phyloP scores from a whole-genome alignment of 2,888 invertebrate species.

The Cartodere bifasciata region DNA sequence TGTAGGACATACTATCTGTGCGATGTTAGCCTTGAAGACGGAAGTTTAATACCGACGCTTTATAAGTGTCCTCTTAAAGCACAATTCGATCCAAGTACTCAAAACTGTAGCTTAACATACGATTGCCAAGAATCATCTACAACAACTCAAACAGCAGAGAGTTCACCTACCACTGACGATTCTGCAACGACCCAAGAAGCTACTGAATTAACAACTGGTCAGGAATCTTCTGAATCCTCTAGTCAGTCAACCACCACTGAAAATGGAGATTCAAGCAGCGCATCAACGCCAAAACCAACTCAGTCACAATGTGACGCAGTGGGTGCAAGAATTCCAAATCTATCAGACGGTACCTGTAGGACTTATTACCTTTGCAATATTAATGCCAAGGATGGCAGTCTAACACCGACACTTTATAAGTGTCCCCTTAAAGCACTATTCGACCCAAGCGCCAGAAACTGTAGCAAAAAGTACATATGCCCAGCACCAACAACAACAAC shows the following conservation, averaged over 20 bases:
- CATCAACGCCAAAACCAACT: too few species aligned
- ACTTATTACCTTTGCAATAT: conserved; percentile 16
- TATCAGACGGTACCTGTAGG: conserved; percentile 14
- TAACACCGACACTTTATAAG: conserved; percentile 12
- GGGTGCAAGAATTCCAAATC: conserved; percentile 14
- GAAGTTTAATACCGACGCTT: conserved; percentile 7
- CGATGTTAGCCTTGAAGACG: conserved; percentile 1
- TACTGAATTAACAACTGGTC: too few species aligned
- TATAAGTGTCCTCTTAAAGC: conserved; percentile 14
- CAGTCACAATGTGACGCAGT: too few species aligned
- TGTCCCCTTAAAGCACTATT: conserved; percentile 32
- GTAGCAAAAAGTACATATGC: conserved; percentile 25
- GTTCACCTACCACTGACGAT: too few species aligned
- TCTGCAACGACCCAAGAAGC: too few species aligned
- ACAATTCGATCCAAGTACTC: conserved; percentile 13
- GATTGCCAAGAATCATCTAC: conserved; percentile 8
- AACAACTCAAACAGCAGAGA: conserved; percentile 5
- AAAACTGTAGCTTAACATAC: conserved; percentile 8
- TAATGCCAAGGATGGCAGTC: conserved; percentile 11
- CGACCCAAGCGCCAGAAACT: conserved; percentile 32
- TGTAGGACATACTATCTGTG: conserved; percentile 11
- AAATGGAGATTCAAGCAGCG: too few species aligned
- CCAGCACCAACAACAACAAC: too few species aligned
- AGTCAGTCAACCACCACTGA: too few species aligned
- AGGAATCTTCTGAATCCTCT: too few species aligned